Conservation (phyloP, 2,888 invertebrate species). For the Folsomia manolachei region DNA sequence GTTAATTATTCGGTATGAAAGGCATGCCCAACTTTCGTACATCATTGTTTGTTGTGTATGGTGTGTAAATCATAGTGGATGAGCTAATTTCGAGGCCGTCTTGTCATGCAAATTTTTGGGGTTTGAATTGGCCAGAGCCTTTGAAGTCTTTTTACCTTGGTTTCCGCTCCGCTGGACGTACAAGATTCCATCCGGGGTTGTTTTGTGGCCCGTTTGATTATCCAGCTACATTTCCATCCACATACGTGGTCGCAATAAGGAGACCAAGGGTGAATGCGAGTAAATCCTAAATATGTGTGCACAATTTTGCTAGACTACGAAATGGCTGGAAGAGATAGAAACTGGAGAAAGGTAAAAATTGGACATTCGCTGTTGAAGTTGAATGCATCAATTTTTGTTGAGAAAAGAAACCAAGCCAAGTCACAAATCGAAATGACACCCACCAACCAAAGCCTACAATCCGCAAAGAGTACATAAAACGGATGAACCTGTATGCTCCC, state of each 20-base stretch:
- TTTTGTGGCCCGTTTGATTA: constrained; percentile 3
- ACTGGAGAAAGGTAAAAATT: background rate
- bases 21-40: too few relatives aligned
- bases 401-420: too few relatives aligned
- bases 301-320: background rate
- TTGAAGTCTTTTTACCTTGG: background rate
- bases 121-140: background rate
- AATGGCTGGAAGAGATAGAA: background rate
- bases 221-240: background rate
- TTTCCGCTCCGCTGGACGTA: background rate
- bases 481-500: background rate
- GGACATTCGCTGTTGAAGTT: background rate
- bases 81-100: background rate
- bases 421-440: background rate
- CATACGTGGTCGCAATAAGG: too few relatives aligned
- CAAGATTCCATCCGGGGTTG: background rate
- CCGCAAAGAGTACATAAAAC: background rate
- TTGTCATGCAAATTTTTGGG: background rate
- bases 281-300: background rate
- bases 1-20: too few relatives aligned
- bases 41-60: too few relatives aligned
- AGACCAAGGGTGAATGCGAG: too few relatives aligned
- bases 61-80: too few relatives aligned
- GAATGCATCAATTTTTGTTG: background rate
- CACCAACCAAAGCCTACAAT: background rate